Evolutionary conservation across 1,140 invertebrate genomes (phyloP).

Genomic region (Drosophila malerkotliana): DNA sequence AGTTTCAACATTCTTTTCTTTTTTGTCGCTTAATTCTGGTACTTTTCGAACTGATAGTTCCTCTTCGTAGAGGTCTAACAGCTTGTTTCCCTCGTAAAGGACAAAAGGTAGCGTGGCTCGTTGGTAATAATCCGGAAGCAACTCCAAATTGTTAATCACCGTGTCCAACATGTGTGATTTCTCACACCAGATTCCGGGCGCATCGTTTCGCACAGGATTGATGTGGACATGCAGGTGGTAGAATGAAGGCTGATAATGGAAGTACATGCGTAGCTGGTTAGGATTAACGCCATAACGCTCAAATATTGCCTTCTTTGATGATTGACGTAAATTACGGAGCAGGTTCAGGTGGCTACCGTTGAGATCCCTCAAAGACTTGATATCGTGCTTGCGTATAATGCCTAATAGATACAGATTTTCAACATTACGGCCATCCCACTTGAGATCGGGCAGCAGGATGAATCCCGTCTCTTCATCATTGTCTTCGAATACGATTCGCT

Average conservation of each 20-base stretch:
- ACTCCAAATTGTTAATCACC: slow-evolving; percentile 96
- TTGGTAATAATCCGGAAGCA: slow-evolving; percentile 93
- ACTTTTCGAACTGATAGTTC: slow-evolving; percentile 36
- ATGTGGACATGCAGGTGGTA: slow-evolving; percentile 99
- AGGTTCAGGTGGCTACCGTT: slow-evolving; percentile 91
- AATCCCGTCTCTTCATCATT: slow-evolving; percentile 92
- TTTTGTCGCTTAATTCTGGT: background rate
- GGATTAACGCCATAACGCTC: slow-evolving; percentile 91
- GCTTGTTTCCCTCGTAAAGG: slow-evolving; percentile 86
- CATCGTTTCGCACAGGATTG: slow-evolving; percentile 91
- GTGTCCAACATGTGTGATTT: slow-evolving; percentile 93
- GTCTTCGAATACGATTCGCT: slow-evolving; percentile 94
- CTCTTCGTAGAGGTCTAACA: slow-evolving; percentile 68
- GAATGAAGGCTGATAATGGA: slow-evolving; percentile 98
- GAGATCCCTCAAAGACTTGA: slow-evolving; percentile 94
- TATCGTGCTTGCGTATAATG: slow-evolving; percentile 88
- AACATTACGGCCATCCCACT: slow-evolving; percentile 93
- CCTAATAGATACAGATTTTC: slow-evolving; percentile 94
- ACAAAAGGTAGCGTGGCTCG: slow-evolving; percentile 90
- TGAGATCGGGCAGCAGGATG: slow-evolving; percentile 95
- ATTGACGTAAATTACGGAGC: slow-evolving; percentile 92
- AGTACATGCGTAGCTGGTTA: slow-evolving; percentile 91
- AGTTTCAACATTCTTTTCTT: background rate
- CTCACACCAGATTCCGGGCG: slow-evolving; percentile 92
- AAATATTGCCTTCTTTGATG: slow-evolving; percentile 88